Evolutionary conservation across 1,140 invertebrate genomes (phyloP).

Genomic region (Nylanderia fulva): DNA sequence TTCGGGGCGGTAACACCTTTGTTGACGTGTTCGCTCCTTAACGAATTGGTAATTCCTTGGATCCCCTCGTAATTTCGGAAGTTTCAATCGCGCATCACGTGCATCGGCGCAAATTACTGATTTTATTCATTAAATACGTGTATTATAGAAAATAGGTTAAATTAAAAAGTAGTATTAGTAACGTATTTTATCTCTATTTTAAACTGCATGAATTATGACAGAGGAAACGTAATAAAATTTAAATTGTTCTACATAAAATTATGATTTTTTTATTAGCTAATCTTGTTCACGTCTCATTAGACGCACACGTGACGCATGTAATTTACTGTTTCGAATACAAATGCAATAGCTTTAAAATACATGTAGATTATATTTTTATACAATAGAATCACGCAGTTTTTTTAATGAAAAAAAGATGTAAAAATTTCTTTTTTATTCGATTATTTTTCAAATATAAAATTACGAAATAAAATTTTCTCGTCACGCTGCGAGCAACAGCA

Average conservation of each 20-base stretch:
- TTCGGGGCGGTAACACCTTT: constrained; percentile 59
- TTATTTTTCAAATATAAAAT: constrained; percentile 12
- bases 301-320: neutral
- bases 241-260: neutral
- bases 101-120: neutral
- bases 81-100: constrained; percentile 57
- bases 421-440: neutral
- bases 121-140: constrained; percentile 18
- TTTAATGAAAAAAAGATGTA: neutral
- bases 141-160: neutral
- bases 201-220: neutral
- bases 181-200: neutral
- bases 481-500: neutral
- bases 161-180: neutral
- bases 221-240: neutral
- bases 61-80: constrained; percentile 17
- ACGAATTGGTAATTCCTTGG: constrained; percentile 44
- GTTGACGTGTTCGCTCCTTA: constrained; percentile 56
- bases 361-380: neutral
- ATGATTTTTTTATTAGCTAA: neutral
- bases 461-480: neutral
- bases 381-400: neutral
- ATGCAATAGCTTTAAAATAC: neutral
- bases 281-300: constrained; percentile 1
- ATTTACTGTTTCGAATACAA: neutral